These are phyloP conservation scores for Procambarus virginalis DNA, from an alignment of 1,140 invertebrate species.

Conservation along the genomic window DNA sequence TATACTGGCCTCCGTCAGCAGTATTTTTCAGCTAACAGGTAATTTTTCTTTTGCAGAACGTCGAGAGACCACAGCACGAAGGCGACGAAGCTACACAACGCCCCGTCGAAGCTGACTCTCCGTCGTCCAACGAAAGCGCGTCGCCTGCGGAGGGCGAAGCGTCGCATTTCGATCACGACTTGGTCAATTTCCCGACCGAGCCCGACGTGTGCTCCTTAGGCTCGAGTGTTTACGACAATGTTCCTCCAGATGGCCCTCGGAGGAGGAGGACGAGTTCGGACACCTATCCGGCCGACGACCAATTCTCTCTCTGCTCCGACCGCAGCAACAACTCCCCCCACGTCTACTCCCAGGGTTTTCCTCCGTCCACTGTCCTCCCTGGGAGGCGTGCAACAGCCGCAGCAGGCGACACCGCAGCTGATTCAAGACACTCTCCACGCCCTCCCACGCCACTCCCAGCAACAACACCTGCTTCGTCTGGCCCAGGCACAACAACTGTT, in stretches of 20 bases:
- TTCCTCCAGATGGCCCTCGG: not conserved
- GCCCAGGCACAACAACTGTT: not conserved
- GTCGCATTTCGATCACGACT: not conserved
- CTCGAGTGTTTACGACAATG: not conserved
- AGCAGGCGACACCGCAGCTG: conserved; percentile 9
- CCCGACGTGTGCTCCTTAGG: not conserved
- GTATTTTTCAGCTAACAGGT: no score
- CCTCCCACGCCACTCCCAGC: conserved; percentile 1
- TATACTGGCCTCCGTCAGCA: no score
- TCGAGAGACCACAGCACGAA: not conserved
- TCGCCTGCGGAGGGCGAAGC: not conserved
- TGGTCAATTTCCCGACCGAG: not conserved
- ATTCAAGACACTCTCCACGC: conserved; percentile 7
- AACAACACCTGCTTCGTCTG: not conserved
- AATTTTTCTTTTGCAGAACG: not conserved
- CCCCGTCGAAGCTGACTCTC: not conserved
- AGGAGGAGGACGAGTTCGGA: conserved; percentile 1
- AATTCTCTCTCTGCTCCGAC: conserved; percentile 15
- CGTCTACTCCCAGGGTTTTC: conserved; percentile 1
- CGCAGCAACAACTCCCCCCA: not conserved
- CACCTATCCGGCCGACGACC: conserved; percentile 1
- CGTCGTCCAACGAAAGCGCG: not conserved
- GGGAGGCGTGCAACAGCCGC: not conserved
- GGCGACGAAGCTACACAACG: not conserved
- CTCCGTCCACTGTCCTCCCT: conserved; percentile 33